Evolutionary conservation across 1,140 invertebrate genomes (phyloP), one percentile per base, ranked within the genome.

Genomic region (Cyphomyrmex costatus): DNA sequence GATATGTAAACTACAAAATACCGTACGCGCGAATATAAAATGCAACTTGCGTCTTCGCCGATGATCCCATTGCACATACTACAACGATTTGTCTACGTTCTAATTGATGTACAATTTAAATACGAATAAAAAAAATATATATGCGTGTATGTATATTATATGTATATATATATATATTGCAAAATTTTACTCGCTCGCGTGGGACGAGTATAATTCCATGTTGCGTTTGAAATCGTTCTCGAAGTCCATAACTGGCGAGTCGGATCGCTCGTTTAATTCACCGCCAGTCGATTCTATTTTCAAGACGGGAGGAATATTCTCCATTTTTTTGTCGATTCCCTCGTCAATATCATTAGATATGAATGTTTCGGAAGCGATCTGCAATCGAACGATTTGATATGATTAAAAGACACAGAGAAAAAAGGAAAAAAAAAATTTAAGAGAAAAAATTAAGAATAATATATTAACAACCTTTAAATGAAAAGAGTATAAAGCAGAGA

Each of bases 1-100:
- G 94, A 95, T 94, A 94, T 92, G 92, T 94, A 94, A 95, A 90
- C 93, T 95, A 95, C 92, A 95, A 94, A 94, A 94, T 94, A 94
- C 90, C 90, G 88, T 94, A 93, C 85, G 88, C 93, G 88, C 92
- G 91, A 90, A 93, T 91, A 91, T 92, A 94, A 94, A 95, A 95
- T 94, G 92, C 92, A 92, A 90, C 90, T 91, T 91, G 88, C 89
- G 89, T 66, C 84, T 91, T 73, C 89, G 63, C 86, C 80, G 84
- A 89, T 91, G 90, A 91, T 91, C 89, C 86, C 88, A 92, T 92
- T 92, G 92, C 92, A 92, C 91, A 87, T 90, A 68, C 88, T 92
- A 92, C 87, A 87, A 87, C 86, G 68, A 87, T 70, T 65, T 88
- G 86, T 87, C 86, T 89, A 90, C 58, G 60, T 53, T 12, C 85